phyloP scores from a whole-genome alignment of 2,797 vertebrate species.

The Threskiornis aethiopicus region DNA sequence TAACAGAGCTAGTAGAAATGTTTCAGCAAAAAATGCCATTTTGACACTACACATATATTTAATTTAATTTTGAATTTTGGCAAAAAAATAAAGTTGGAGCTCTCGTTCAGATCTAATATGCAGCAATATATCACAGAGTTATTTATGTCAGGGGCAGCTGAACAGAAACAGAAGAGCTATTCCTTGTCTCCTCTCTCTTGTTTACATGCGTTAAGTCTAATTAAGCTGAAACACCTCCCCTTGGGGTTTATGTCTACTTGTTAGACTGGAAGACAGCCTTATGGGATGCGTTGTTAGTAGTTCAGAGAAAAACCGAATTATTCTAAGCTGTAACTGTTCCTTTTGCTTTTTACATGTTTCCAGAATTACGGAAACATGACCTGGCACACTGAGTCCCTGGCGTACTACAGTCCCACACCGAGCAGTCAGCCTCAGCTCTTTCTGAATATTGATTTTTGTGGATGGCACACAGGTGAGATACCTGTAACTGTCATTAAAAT shows the following conservation, averaged over 20 bases:
- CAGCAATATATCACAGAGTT: not conserved
- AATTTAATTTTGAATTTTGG: not conserved
- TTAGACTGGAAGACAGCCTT: not conserved
- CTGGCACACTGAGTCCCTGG: not conserved
- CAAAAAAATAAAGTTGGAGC: not conserved
- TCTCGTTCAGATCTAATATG: not conserved
- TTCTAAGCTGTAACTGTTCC: not conserved
- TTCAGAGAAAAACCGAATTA: not conserved
- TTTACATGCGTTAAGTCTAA: not conserved
- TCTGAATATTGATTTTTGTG: not conserved
- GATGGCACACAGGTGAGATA: not conserved
- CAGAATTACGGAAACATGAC: not conserved
- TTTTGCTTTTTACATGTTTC: not conserved
- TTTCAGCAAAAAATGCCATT: not conserved
- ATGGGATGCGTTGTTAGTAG: not conserved
- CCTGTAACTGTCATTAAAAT: not conserved
- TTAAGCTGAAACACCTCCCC: not conserved
- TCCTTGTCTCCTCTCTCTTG: not conserved
- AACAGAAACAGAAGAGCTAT: not conserved
- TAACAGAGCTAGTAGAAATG: not conserved
- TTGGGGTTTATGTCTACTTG: not conserved
- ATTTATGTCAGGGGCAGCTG: not conserved
- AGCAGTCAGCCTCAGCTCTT: not conserved
- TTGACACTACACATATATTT: not conserved
- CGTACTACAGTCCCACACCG: not conserved